phyloP scores from a whole-genome alignment of 2,888 invertebrate species.

The Aphidius colemani region DNA sequence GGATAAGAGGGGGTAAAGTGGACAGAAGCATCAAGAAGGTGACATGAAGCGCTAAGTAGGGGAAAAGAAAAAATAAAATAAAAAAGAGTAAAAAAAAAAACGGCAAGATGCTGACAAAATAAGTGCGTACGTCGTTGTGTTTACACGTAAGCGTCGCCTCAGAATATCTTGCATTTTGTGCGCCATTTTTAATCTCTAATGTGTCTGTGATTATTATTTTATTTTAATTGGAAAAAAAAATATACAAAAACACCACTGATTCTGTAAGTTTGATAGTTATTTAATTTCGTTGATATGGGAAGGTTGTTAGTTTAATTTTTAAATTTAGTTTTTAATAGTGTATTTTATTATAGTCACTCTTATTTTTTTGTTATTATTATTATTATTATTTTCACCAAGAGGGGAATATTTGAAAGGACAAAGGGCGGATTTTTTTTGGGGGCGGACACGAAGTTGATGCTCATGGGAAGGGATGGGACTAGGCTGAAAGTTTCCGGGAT shows the following conservation, averaged over 20 bases:
- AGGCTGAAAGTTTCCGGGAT: slow-evolving; percentile 12
- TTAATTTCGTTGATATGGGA: not conserved
- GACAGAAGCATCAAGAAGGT: not conserved
- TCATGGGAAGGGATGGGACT: slow-evolving; percentile 2
- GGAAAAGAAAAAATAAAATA: slow-evolving; percentile 15
- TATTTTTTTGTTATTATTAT: not conserved
- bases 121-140: slow-evolving; percentile 23
- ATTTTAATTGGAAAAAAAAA: not conserved
- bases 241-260: not conserved
- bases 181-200: slow-evolving; percentile 26
- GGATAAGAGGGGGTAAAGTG: slow-evolving; percentile 2
- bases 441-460: slow-evolving; percentile 3
- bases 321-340: not conserved
- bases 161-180: slow-evolving; percentile 21
- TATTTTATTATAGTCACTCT: not conserved
- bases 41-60: not conserved
- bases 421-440: slow-evolving; percentile 11
- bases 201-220: slow-evolving; percentile 20
- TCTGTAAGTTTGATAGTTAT: not conserved
- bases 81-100: slow-evolving; percentile 11
- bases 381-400: not conserved
- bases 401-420: not conserved
- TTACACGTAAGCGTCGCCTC: slow-evolving; percentile 24
- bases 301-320: not conserved
- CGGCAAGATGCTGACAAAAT: slow-evolving; percentile 26